Conservation (phyloP, 2,888 invertebrate genomes). For the Lottia scabra region DNA sequence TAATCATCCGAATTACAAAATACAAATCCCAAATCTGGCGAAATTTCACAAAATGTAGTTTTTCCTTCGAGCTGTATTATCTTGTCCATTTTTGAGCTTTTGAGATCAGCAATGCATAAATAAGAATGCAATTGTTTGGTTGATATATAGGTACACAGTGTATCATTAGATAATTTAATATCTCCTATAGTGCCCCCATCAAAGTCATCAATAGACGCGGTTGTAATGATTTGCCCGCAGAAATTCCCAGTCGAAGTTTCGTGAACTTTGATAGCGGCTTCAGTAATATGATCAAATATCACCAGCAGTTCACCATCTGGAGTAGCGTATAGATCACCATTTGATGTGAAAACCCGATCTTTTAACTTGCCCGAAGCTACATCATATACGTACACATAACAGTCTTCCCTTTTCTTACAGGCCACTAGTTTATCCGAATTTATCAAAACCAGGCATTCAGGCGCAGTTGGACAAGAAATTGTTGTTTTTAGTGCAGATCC, state of each 20-base stretch:
- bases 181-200: constrained; percentile 46
- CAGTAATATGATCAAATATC: constrained; percentile 61
- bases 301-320: constrained; percentile 56
- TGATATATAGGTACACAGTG: constrained; percentile 58
- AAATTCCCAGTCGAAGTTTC: constrained; percentile 56
- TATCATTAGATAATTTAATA: constrained; percentile 52
- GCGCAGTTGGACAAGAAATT: constrained; percentile 39
- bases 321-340: constrained; percentile 61
- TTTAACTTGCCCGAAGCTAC: constrained; percentile 55
- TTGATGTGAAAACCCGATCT: constrained; percentile 55
- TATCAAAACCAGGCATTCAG: constrained; percentile 48
- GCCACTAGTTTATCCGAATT: constrained; percentile 49
- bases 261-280: constrained; percentile 65
- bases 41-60: constrained; percentile 55
- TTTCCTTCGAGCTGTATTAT: constrained; percentile 59
- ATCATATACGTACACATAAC: constrained; percentile 54
- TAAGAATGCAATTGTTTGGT: constrained; percentile 53
- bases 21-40: constrained; percentile 57
- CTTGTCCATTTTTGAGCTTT: constrained; percentile 54
- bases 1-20: constrained; percentile 61
- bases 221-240: constrained; percentile 62
- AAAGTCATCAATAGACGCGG: neutral
- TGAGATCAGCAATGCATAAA: constrained; percentile 59
- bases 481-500: constrained; percentile 62
- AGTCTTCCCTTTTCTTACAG: constrained; percentile 52